Evolutionary conservation across 2,888 invertebrate species (phyloP).

Genomic region (Andrena marginata): DNA sequence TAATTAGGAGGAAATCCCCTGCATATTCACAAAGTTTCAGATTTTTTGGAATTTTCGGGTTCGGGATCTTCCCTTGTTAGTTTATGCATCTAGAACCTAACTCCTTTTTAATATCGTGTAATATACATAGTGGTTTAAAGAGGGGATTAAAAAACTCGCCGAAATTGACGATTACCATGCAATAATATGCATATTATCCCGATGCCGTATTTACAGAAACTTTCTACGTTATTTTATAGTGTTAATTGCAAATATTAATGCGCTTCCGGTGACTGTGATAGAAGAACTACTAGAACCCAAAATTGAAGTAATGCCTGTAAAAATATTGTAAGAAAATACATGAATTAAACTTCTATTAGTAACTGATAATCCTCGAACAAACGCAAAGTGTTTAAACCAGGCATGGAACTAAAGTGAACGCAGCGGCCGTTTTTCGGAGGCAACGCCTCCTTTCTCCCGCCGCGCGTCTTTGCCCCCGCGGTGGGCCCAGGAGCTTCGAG

Average conservation of each 20-base stretch:
- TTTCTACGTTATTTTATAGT: slow-evolving; percentile 19
- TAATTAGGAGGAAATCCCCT: too few species aligned
- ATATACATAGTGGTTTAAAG: slow-evolving; percentile 32
- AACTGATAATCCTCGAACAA: too few species aligned
- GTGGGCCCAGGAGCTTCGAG: too few species aligned
- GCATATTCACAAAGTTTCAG: too few species aligned
- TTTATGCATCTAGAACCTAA: slow-evolving; percentile 9
- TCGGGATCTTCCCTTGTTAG: too few species aligned
- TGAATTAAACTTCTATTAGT: background rate
- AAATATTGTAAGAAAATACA: slow-evolving; percentile 26
- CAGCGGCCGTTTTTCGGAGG: too few species aligned
- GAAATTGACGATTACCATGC: slow-evolving; percentile 3
- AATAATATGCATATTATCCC: slow-evolving; percentile 23
- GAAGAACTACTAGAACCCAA: slow-evolving; percentile 82
- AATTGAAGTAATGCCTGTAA: slow-evolving; percentile 82
- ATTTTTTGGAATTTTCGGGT: too few species aligned
- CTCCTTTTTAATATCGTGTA: slow-evolving; percentile 26
- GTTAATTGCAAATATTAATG: slow-evolving; percentile 69
- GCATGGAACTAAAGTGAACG: too few species aligned
- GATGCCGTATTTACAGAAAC: slow-evolving; percentile 51
- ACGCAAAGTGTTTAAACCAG: too few species aligned
- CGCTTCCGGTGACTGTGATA: slow-evolving; percentile 82
- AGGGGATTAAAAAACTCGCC: slow-evolving; percentile 15
- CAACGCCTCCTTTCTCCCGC: too few species aligned
- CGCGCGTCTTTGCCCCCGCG: too few species aligned